Evolutionary conservation across 2,797 vertebrate genomes (phyloP), one percentile per base, ranked within the genome.

Genomic region (Pteropus rufus): DNA sequence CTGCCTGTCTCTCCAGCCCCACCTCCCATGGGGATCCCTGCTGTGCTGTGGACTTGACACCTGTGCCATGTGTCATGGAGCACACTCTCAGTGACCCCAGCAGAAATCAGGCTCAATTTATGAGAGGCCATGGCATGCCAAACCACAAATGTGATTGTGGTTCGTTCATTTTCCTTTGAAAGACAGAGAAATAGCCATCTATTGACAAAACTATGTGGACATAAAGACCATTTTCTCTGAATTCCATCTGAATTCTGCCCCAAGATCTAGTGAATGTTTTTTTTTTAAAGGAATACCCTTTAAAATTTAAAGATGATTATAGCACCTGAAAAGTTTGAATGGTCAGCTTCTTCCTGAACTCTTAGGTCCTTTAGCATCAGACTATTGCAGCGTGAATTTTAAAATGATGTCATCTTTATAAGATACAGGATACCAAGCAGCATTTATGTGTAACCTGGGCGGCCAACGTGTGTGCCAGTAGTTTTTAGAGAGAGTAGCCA

Each of bases 151-250:
- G 94, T 94, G 96, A 97, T 97, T 93, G 7, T 87, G 97, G 97
- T 98, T 95, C 89, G 73, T 96, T 95, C 93, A 83, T 88, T 98
- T 98, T 92, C 92, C 83, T 95, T 97, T 97, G 95, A 98, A 97
- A 98, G 92, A 77, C 91, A 96, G 83, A 96, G 76, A 93, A 95
- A 34, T 88, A 34, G 67, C 34, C 29, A n/a, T 73, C 88, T 92
- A 10, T 72, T 95, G 86, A 88, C 56, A 96, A 69, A 94, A 89
- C 34, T 75, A 21, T 41, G 23, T 60, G 62, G 46, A 72, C 81
- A 77, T 52, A 81, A 83, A 91, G 79, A 65, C n/a, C 52, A 14
- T 86, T 94, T 87, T 86, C 83, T 96, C 26, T 54, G 85, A 82
- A 94, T 77, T 87, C 82, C 52, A 4, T 86, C 60, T 76, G 84